Evolutionary conservation across 2,888 invertebrate genomes (phyloP).

Genomic region (Bimastos eiseni): DNA sequence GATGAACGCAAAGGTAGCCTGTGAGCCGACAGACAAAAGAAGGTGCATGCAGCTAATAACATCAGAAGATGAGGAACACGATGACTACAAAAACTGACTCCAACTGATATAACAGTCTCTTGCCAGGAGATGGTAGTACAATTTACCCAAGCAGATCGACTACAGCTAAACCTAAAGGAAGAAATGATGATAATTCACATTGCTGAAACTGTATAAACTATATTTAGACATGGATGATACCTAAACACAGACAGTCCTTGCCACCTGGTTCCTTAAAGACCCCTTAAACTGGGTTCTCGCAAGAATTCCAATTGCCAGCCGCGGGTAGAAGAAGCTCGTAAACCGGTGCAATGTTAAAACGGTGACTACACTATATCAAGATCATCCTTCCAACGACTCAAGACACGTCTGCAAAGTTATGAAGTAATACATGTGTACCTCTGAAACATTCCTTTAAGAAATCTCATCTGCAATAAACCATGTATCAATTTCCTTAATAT

Average conservation of each 20-base stretch:
- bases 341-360: neutral
- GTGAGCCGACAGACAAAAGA: neutral
- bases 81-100: neutral
- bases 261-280: neutral
- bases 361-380: neutral
- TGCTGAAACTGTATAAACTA: constrained; percentile 3
- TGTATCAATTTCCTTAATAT: neutral
- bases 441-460: neutral
- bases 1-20: neutral
- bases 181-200: neutral
- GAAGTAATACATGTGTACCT: neutral
- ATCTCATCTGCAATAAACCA: constrained; percentile 2
- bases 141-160: neutral
- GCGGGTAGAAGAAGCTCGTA: neutral
- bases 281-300: neutral
- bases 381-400: constrained; percentile 13
- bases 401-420: neutral
- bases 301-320: neutral
- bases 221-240: neutral
- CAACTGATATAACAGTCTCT: neutral
- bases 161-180: neutral
- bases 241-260: neutral
- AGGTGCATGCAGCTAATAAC: neutral
- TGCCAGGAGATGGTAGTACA: neutral
- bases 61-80: neutral